Conservation (phyloP, 2,113 vertebrate species). For the Smithornis capensis region DNA sequence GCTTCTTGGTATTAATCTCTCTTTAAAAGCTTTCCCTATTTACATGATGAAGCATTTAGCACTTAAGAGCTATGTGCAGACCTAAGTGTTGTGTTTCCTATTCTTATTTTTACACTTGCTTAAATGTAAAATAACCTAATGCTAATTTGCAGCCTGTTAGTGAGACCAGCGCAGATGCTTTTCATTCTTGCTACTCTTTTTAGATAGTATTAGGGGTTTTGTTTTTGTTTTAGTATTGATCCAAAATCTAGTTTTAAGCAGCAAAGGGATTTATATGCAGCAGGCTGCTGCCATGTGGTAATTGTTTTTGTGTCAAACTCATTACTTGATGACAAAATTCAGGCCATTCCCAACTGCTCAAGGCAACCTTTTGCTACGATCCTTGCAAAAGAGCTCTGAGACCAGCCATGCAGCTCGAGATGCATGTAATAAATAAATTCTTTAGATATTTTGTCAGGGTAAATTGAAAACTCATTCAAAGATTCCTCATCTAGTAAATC, state of each 20-base stretch:
- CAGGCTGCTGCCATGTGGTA: background rate
- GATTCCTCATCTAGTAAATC: background rate
- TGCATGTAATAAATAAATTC: background rate
- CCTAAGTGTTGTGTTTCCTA: background rate
- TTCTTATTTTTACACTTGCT: background rate
- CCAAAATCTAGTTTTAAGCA: constrained; percentile 9
- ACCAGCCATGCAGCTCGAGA: background rate
- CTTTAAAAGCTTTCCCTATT: background rate
- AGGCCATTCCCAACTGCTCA: background rate
- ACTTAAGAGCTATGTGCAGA: background rate
- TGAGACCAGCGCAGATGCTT: background rate
- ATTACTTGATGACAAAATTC: constrained; percentile 33
- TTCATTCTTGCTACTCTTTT: background rate
- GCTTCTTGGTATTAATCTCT: background rate
- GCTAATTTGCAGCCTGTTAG: background rate
- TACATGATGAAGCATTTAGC: background rate
- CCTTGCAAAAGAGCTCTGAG: background rate
- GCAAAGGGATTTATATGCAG: background rate
- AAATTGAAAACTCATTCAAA: background rate
- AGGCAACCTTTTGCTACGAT: background rate
- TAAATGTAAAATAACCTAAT: background rate
- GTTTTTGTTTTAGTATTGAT: constrained; percentile 17
- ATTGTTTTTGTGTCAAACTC: constrained; percentile 36
- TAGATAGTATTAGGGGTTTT: background rate
- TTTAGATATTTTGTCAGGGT: background rate